Evolutionary conservation across 2,797 vertebrate species (phyloP), one percentile per base, ranked within the genome.

Genomic region (Pangasius sanitwongsei): DNA sequence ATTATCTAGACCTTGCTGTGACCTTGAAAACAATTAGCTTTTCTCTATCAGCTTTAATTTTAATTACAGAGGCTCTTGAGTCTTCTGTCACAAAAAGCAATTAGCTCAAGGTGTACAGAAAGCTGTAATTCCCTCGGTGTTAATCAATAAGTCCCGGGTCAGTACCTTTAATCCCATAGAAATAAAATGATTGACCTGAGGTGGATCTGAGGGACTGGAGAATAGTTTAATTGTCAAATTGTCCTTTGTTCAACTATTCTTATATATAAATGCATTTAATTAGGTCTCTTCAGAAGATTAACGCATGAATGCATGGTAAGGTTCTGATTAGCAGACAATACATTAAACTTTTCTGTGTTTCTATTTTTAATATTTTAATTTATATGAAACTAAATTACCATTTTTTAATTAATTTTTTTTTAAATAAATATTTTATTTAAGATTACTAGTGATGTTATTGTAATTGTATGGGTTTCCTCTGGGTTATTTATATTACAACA

Each of bases 11-110:
- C 81, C 75, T 61, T 80, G 80, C 31, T 86, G 44, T 91, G 92
- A 94, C 95, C 94, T 96, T 95, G 92, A 94, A 96, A 94, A 94
- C 92, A 95, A 95, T 94, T 92, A 93, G 78, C 88, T 91, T 92
- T 93, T 90, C 88, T 91, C 85, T 91, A 82, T 92, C 92, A 92
- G 94, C 94, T 90, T 93, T 92, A 93, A 95, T 94, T 93, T 91
- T 94, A 92, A 94, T 95, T 92, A 92, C 90, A 87, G 84, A 92
- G 91, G 92, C 93, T 90, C 93, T 90, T 90, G 86, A 92, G 87
- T 94, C 92, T 94, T 94, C 94, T 93, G 94, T 90, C 93, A 92
- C 86, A 78, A 91, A 78, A 94, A 92, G 92, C 94, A 95, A 95
- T 96, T 95, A 95, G 90, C 90, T 89, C 82, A 89, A 91, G 88